A percentile compares a stretch with the other conserved stretches of the same genome.
Conservation (phyloP, 2,888 invertebrate species). For the Acrobasis suavella region DNA sequence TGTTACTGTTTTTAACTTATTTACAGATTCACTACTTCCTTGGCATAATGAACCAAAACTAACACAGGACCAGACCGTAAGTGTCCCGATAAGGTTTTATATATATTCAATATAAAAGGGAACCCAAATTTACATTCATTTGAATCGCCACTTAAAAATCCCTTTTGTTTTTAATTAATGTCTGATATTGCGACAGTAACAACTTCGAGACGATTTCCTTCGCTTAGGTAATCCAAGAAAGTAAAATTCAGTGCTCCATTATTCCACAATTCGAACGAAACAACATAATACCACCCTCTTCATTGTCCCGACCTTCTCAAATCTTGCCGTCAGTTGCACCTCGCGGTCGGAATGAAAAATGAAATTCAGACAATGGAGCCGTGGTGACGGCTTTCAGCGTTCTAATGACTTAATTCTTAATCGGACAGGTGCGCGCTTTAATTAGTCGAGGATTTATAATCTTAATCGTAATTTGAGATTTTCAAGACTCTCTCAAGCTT, state of each 20-base stretch:
- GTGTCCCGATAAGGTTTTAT: too few relatives aligned
- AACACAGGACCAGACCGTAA: too few relatives aligned
- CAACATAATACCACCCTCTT: background rate
- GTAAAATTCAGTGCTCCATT: background rate
- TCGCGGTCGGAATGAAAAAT: conserved; percentile 69
- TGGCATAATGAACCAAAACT: too few relatives aligned
- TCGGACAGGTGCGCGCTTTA: conserved; percentile 13
- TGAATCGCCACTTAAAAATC: background rate
- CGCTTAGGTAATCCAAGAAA: too few relatives aligned
- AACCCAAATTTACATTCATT: too few relatives aligned
- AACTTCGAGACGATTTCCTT: too few relatives aligned
- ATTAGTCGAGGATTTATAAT: conserved; percentile 2
- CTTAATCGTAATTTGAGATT: background rate
- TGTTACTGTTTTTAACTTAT: too few relatives aligned
- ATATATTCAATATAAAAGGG: too few relatives aligned
- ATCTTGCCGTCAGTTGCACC: conserved; percentile 77
- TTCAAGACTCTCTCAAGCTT: too few relatives aligned
- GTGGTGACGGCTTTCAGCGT: conserved; percentile 29
- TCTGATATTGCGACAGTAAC: too few relatives aligned
- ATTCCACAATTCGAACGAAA: background rate
- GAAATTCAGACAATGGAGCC: conserved; percentile 58
- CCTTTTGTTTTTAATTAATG: background rate
- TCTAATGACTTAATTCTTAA: conserved; percentile 17
- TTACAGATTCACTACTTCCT: too few relatives aligned
- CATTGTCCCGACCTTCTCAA: conserved; percentile 39